Conservation (phyloP, 2,113 vertebrate species). For the Rattus norvegicus region DNA sequence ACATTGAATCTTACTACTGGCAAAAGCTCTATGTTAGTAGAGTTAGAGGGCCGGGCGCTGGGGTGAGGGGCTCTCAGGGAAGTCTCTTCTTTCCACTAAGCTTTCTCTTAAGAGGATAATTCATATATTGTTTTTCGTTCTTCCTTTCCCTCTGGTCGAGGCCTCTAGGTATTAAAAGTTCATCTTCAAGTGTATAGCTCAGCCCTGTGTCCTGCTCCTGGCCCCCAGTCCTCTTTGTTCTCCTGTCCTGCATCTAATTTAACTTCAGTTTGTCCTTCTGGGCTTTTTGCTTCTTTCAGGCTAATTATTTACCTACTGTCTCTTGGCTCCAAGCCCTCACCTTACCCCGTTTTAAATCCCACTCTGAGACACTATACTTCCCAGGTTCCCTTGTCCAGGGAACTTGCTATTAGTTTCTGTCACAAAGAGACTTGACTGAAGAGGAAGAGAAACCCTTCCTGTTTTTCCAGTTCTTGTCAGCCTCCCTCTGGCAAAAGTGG, state of each 20-base stretch:
- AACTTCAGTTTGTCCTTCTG: neutral
- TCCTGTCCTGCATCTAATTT: neutral
- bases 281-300: neutral
- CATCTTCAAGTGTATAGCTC: neutral
- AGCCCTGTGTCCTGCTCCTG: neutral
- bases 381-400: neutral
- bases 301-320: neutral
- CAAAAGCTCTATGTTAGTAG: neutral
- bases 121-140: neutral
- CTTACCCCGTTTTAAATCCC: neutral
- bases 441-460: neutral
- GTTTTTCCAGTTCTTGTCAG: neutral
- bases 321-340: neutral
- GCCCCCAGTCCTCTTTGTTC: neutral
- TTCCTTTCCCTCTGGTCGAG: neutral
- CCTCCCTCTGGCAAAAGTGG: neutral
- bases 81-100: neutral
- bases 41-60: neutral
- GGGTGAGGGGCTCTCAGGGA: neutral
- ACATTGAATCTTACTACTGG: neutral
- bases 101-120: conserved; percentile 23
- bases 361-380: neutral
- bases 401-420: neutral
- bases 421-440: neutral
- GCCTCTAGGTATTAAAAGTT: neutral